Base-by-base conservation (phyloP, 2,797 vertebrate species). In the Sebastes umbrosus region DNA sequence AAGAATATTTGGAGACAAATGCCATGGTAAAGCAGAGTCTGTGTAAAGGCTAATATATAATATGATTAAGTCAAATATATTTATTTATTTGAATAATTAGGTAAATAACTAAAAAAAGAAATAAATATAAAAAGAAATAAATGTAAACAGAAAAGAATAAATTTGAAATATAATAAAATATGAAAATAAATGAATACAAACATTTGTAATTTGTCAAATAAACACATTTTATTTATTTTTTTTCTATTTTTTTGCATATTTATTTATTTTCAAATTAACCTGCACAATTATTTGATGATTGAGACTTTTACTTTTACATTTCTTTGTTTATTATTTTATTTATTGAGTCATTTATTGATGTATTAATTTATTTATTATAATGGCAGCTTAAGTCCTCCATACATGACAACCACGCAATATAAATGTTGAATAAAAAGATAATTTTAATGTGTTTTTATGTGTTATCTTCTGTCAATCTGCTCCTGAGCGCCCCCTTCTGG, bases 401-500 rank as follows among this genome's bases (percentile, higher is more conserved):
- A 60, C 58, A 18, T 16, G 58, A 64, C 54, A 69, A 73, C 46
- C 18, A 25, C 20, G 12, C 50, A 6, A 20, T 75, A n/a, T 67
- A 20, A 62, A 62, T 54, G n/a, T 31, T 69, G 18, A 64, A 18
- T 39, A 36, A 64, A 64, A 29, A 54, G 24, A 11, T 22, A 1
- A 14, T 62, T 27, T 36, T 67, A 46, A 46, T 32, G 9, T 72
- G 6, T 68, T 63, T 65, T 52, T 9, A 24, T 58, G 22, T 73
- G 12, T 7, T 24, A 1, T 31, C 3, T 6, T 29, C 14, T 67
- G 65, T 12, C 34, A 18, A 18, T 9, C 73, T 75, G 65, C 68
- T 25, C 71, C 78, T 88, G 79, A 92, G 65, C 7, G 14, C 81
- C 82, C 67, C 66, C 82, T 4, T 81, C 39, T 90, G 84, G 68